phyloP scores from a whole-genome alignment of 2,113 vertebrate species.

The Entomyzon cyanotis region DNA sequence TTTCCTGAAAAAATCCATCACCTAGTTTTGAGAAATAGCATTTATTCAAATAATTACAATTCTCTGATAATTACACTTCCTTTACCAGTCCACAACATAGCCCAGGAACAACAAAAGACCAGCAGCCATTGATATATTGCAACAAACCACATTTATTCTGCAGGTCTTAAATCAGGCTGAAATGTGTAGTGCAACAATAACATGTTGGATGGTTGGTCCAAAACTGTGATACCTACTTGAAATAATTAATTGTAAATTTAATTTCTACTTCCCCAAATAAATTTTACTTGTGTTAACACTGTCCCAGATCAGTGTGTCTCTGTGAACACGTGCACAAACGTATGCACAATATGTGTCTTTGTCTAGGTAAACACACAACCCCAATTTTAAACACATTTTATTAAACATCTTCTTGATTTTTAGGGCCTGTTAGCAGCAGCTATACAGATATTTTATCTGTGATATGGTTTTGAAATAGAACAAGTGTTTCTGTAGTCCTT shows the following conservation, averaged over 20 bases:
- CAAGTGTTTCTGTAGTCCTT: background rate
- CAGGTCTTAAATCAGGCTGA: background rate
- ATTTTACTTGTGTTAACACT: background rate
- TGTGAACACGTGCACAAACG: background rate
- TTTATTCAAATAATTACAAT: background rate
- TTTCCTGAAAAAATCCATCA: background rate
- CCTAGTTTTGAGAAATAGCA: background rate
- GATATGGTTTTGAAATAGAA: background rate
- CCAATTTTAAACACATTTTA: background rate
- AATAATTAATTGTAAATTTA: background rate
- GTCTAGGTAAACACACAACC: background rate
- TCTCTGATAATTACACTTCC: background rate
- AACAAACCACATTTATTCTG: slow-evolving; percentile 14
- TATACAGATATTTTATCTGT: background rate
- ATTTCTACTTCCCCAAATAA: background rate
- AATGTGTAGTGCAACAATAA: background rate
- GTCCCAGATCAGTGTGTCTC: background rate
- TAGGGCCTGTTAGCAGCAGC: background rate
- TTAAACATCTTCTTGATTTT: background rate
- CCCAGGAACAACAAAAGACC: background rate
- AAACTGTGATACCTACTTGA: background rate
- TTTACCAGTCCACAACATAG: background rate
- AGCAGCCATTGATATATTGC: background rate
- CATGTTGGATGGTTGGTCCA: background rate
- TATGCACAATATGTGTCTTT: background rate